Evolutionary conservation across 2,888 invertebrate species (phyloP), one percentile per base, ranked within the genome.

Genomic region (Lathronympha strigana): DNA sequence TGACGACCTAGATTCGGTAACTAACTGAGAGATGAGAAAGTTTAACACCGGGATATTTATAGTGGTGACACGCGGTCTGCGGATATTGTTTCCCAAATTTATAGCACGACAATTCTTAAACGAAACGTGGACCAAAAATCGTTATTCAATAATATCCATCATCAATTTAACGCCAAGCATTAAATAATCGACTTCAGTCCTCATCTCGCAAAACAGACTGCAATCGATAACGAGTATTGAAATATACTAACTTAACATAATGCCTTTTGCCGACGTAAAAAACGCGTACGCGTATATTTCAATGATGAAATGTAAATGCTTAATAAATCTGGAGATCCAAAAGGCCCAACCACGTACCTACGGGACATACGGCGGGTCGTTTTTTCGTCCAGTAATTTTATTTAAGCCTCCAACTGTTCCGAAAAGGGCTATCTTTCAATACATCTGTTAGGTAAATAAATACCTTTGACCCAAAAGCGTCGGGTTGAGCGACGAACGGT

Each of bases 381-480:
- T 77, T 76, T 66, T 70, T 72, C 71, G 75, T 21, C 15, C 23
- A 74, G 73, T 75, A 76, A 76, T 76, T 76, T 73, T 73, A 73
- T 76, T 78, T 76, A 78, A 76, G 76, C 78, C 76, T 75, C 68
- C 73, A 74, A 71, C 68, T 63, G 62, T 78, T 82, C 76, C 76
- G 77, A 79, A 81, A 81, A 81, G 82, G 76, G 78, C 76, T 79
- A 79, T 80, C 79, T 75, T 73, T 72, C 72, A 74, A 75, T 79
- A 76, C 77, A 80, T 81, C 80, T 78, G 83, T 82, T 85, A 83
- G 81, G 81, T 81, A 84, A 86, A 87, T 87, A 86, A 86, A 88
- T 85, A 86, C 83, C 76, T 83, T 81, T 81, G 83, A 86, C 88
- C 88, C 76, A 78, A 81, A 88, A 83, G 79, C 79, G 87, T 84